phyloP scores from a whole-genome alignment of 2,888 invertebrate genomes.

The Temnothorax unifasciatus region DNA sequence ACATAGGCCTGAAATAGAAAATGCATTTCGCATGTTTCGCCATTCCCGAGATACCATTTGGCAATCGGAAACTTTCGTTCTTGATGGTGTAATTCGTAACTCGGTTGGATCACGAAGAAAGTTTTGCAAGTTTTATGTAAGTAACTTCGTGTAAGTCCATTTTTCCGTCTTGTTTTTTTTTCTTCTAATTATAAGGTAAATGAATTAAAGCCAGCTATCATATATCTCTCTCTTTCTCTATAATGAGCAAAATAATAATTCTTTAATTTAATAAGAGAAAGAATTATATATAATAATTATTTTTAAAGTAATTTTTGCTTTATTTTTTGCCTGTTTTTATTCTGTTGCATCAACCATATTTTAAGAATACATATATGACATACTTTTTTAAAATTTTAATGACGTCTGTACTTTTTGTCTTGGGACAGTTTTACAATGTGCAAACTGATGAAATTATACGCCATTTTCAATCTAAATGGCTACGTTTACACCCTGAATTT shows the following conservation, averaged over 20 bases:
- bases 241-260: not conserved
- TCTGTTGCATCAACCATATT: no score
- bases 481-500: no score
- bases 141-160: not conserved
- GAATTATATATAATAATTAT: not conserved
- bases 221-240: not conserved
- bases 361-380: no score
- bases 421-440: no score
- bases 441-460: no score
- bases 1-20: not conserved
- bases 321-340: no score
- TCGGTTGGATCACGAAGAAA: not conserved
- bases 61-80: slow-evolving; percentile 8
- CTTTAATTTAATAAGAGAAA: not conserved
- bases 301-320: not conserved
- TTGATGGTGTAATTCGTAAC: slow-evolving; percentile 16
- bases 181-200: not conserved
- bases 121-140: not conserved
- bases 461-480: no score
- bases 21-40: not conserved
- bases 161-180: not conserved
- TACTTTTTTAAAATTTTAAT: no score
- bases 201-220: not conserved
- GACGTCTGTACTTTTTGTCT: no score
- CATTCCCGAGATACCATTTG: slow-evolving; percentile 3